phyloP scores from a whole-genome alignment of 2,113 vertebrate species.

The Canis aureus region DNA sequence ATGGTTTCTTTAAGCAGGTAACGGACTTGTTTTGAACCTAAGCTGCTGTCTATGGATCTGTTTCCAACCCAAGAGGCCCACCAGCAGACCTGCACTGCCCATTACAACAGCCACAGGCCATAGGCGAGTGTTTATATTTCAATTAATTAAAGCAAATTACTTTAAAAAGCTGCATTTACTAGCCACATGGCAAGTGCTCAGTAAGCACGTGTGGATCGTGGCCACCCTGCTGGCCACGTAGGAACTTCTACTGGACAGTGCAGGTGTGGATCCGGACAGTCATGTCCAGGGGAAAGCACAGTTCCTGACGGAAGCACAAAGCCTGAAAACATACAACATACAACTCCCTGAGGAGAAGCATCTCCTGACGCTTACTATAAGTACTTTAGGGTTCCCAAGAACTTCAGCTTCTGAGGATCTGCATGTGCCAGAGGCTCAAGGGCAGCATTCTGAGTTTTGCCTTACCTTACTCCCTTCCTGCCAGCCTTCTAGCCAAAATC shows the following conservation, averaged over 20 bases:
- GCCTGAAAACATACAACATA: fast-evolving
- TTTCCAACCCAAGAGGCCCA: neutral
- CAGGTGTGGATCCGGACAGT: fast-evolving
- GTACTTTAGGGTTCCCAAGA: neutral
- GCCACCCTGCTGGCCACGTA: fast-evolving
- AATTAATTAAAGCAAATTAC: neutral
- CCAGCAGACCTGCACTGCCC: neutral
- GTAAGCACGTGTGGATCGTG: fast-evolving
- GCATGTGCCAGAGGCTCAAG: fast-evolving
- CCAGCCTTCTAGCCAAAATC: neutral
- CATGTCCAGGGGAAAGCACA: fast-evolving
- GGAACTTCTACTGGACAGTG: fast-evolving
- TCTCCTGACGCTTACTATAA: fast-evolving
- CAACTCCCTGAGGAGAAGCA: fast-evolving
- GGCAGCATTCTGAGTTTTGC: fast-evolving
- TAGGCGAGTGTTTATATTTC: fast-evolving
- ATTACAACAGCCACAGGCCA: neutral
- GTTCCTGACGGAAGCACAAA: fast-evolving
- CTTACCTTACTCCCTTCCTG: neutral
- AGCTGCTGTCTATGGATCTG: neutral
- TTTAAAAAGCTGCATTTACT: neutral
- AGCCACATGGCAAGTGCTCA: neutral
- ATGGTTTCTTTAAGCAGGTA: neutral
- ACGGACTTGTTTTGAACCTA: fast-evolving
- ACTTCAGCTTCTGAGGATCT: neutral